These are phyloP conservation scores for Formica selysi DNA, from an alignment of 1,140 invertebrate species.

Conservation along the genomic window DNA sequence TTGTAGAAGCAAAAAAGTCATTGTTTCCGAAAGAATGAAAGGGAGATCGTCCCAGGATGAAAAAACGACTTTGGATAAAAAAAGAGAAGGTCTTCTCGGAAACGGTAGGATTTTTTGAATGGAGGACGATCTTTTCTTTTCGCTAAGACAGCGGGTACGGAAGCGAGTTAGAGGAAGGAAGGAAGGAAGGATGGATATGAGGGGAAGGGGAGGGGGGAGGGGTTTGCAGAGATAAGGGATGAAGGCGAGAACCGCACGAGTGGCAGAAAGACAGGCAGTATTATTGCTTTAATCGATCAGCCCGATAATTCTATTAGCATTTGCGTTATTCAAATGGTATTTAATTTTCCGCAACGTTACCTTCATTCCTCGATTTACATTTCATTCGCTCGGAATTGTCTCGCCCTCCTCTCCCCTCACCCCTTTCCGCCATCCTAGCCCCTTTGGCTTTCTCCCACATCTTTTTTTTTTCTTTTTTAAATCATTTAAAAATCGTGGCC, in stretches of 20 bases:
- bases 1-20: slow-evolving; percentile 27
- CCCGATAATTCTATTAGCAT: slow-evolving; percentile 82
- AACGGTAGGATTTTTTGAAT: slow-evolving; percentile 49
- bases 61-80: slow-evolving; percentile 20
- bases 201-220: too few relatives aligned
- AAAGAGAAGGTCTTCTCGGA: slow-evolving; percentile 16
- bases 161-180: slow-evolving; percentile 23
- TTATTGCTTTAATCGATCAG: slow-evolving; percentile 82
- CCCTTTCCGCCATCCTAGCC: not conserved
- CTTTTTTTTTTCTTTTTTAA: slow-evolving; percentile 58
- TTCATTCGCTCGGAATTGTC: slow-evolving; percentile 81
- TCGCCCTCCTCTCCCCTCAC: slow-evolving; percentile 35
- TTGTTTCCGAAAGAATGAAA: slow-evolving; percentile 31
- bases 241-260: slow-evolving; percentile 31
- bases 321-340: slow-evolving; percentile 84
- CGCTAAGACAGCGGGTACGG: slow-evolving; percentile 44
- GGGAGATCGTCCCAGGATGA: slow-evolving; percentile 9
- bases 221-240: slow-evolving; percentile 10
- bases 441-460: not conserved
- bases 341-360: slow-evolving; percentile 85
- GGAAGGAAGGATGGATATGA: not conserved
- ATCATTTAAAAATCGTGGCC: slow-evolving; percentile 81
- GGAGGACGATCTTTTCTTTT: slow-evolving; percentile 37
- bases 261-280: slow-evolving; percentile 70
- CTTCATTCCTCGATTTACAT: slow-evolving; percentile 85